A percentile compares a stretch with the other conserved stretches of the same genome.
Conservation (phyloP, 1,140 invertebrate species). For the Dendrolimus punctatus region DNA sequence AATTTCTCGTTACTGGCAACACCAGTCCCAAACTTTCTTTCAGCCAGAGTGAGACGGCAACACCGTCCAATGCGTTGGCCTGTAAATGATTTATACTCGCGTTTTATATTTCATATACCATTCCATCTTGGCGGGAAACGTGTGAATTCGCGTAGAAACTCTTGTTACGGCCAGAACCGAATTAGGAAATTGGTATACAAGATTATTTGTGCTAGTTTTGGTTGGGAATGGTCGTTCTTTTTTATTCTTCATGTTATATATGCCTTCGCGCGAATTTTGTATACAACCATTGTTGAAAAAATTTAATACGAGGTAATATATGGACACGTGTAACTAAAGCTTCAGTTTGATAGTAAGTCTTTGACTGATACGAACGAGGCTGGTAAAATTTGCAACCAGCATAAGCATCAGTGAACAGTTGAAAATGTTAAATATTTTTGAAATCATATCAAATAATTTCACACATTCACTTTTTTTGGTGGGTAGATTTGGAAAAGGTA, state of each 20-base stretch:
- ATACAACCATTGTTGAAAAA: no score
- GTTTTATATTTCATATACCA: slow-evolving; percentile 18
- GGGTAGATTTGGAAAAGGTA: no score
- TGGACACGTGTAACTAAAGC: no score
- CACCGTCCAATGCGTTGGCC: slow-evolving; percentile 17
- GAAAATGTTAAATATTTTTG: no score
- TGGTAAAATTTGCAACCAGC: no score
- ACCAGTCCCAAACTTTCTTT: slow-evolving; percentile 1
- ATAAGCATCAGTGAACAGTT: no score
- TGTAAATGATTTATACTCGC: slow-evolving; percentile 28
- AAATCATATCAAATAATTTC: no score
- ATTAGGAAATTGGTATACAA: slow-evolving; percentile 2
- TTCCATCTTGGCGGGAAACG: slow-evolving; percentile 10
- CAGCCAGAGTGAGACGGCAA: slow-evolving; percentile 5
- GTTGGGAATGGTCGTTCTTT: not conserved
- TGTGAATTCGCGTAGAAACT: slow-evolving; percentile 11
- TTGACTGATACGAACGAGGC: no score
- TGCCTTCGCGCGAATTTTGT: not conserved
- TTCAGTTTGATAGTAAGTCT: no score
- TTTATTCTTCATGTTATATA: not conserved
- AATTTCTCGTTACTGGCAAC: not conserved
- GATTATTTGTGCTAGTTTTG: not conserved
- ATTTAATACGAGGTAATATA: no score
- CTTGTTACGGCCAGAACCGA: slow-evolving; percentile 6
- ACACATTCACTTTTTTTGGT: no score